Base-by-base conservation (phyloP, 1,140 invertebrate species). In the Anthonomus grandis region DNA sequence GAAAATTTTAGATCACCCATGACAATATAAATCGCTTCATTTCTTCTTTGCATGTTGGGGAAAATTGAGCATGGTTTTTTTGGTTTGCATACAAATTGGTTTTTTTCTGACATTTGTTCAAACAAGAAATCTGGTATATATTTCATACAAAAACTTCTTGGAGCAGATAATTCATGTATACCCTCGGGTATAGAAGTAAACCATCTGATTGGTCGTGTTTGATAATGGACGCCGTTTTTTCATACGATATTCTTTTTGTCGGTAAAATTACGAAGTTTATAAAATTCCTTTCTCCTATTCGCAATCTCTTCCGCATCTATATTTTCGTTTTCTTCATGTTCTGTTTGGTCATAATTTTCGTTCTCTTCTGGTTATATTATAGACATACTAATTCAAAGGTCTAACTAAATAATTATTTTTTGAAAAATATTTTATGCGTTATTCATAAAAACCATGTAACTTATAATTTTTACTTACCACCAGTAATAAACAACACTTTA, bases 401-500 rank as follows among this genome's bases (percentile, higher is more conserved):
- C n/a, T 31, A 8, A 31, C 27, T n/a, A 31, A 31, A 31, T 8
- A 31, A 8, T 8, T 31, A 8, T 31, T 31, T 8, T 31, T 6
- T n/a, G n/a, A 8, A 8, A 31, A 8, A 8, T 31, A 31, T 31
- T 8, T 8, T n/a, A n/a, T n/a, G n/a, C n/a, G n/a, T n/a, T n/a
- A n/a, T n/a, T n/a, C n/a, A n/a, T n/a, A n/a, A n/a, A 31, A 31
- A 31, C 27, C 27, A 31, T 8, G 6, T 31, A 31, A 31, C n/a
- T n/a, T n/a, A n/a, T n/a, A n/a, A n/a, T n/a, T n/a, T n/a, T n/a
- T n/a, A n/a, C n/a, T n/a, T n/a, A 31, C 27, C 27, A 31, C 6
- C 27, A 31, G 27, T 76, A 31, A 31, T 31, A 31, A 31, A 31
- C 27, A 31, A 31, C 27, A 31, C 27, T 31, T 31, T 31, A 31